Evolutionary conservation across 2,797 vertebrate species (phyloP).

Genomic region (Aplochiton taeniatus): DNA sequence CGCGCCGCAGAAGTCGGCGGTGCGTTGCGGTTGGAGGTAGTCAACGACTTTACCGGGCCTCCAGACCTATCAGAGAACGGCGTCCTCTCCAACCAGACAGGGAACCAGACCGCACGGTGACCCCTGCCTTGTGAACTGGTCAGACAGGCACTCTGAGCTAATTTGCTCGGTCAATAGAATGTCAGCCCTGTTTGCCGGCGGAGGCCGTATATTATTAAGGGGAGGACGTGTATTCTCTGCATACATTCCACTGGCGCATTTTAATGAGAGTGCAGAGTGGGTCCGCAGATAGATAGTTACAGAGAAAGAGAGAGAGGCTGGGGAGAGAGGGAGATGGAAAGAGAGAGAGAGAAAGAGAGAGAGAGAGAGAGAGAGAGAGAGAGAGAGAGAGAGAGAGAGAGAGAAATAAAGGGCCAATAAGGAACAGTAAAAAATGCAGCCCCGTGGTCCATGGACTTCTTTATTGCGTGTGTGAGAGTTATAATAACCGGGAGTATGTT

Average conservation of each 20-base stretch:
- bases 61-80: constrained; percentile 33
- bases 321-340: not conserved
- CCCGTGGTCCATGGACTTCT: not conserved
- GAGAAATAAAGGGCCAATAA: constrained; percentile 22
- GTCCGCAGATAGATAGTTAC: too few species aligned
- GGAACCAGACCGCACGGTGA: constrained; percentile 68
- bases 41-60: constrained; percentile 48
- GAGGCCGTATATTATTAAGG: constrained; percentile 47
- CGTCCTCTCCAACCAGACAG: constrained; percentile 39
- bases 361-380: not conserved
- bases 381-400: constrained; percentile 28
- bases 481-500: not conserved
- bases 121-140: constrained; percentile 58
- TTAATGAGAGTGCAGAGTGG: constrained; percentile 23
- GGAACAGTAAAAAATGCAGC: not conserved
- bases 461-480: not conserved
- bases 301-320: constrained; percentile 1
- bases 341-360: not conserved
- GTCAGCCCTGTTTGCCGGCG: constrained; percentile 55
- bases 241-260: constrained; percentile 28
- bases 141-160: constrained; percentile 66
- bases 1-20: constrained; percentile 11
- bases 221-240: constrained; percentile 42
- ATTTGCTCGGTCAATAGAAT: constrained; percentile 62
- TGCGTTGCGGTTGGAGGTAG: constrained; percentile 19